Percentiles rank a stretch among this genome's conserved stretches.
phyloP scores from a whole-genome alignment of 1,140 invertebrate species.

The Hycleus phaleratus region DNA sequence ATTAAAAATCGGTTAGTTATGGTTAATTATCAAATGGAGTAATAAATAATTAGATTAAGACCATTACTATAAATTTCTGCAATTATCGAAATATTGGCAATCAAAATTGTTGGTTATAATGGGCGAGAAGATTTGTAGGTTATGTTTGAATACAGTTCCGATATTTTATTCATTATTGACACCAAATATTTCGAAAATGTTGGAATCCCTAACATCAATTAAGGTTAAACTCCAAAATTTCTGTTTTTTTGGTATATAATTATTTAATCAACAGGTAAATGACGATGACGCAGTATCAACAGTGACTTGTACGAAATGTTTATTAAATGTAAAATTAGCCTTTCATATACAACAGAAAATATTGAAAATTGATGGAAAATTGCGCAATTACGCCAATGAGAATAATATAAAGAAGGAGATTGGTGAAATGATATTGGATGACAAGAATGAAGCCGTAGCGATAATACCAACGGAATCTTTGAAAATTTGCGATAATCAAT shows the following conservation, averaged over 20 bases:
- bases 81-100: too few relatives aligned
- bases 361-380: not conserved
- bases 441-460: not conserved
- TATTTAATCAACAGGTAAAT: not conserved
- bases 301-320: constrained; percentile 5
- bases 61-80: too few relatives aligned
- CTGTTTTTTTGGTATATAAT: not conserved
- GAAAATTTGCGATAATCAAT: not conserved
- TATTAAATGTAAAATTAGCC: constrained; percentile 8
- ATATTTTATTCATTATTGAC: constrained; percentile 2
- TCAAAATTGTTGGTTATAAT: not conserved
- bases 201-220: constrained; percentile 5
- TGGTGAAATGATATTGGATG: not conserved
- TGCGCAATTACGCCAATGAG: not conserved
- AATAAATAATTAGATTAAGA: too few relatives aligned
- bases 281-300: constrained; percentile 2
- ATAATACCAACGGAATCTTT: not conserved
- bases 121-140: constrained; percentile 7
- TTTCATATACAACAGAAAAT: constrained; percentile 8
- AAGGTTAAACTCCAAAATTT: not conserved
- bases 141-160: not conserved
- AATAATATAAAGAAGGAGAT: constrained; percentile 1
- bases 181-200: not conserved
- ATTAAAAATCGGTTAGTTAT: too few relatives aligned
- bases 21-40: too few relatives aligned